These are phyloP conservation scores for Acrossocheilus fasciatus DNA, from an alignment of 2,797 vertebrate genomes.

Conservation along the genomic window DNA sequence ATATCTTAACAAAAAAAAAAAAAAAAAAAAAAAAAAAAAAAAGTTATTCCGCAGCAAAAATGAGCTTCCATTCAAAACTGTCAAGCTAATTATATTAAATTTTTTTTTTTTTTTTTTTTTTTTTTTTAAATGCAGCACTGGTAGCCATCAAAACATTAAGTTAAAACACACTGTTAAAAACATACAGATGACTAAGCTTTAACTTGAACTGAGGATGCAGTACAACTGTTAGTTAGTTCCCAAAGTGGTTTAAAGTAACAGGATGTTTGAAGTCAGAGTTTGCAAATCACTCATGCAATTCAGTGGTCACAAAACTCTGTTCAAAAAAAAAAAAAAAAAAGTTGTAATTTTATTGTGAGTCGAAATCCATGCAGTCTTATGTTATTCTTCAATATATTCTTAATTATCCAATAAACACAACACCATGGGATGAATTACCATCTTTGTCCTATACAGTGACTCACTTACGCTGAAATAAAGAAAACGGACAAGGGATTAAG, in stretches of 20 bases:
- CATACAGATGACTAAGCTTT: neutral
- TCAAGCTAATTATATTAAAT: neutral
- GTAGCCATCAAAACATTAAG: neutral
- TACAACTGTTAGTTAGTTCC: slow-evolving; percentile 47
- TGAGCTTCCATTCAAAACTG: neutral
- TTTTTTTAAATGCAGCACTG: neutral
- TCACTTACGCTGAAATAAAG: slow-evolving; percentile 59
- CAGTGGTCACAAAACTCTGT: slow-evolving; percentile 16
- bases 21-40: too few species aligned
- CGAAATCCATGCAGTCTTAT: slow-evolving; percentile 44
- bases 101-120: too few species aligned
- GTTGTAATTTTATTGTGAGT: slow-evolving; percentile 7
- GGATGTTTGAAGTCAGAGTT: slow-evolving; percentile 25
- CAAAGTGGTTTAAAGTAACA: slow-evolving; percentile 11
- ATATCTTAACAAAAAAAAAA: too few species aligned
- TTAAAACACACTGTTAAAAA: neutral
- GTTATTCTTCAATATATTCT: slow-evolving; percentile 31
- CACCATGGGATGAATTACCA: slow-evolving; percentile 42
- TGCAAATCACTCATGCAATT: slow-evolving; percentile 34
- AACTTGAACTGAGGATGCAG: neutral
- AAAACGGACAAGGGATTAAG: slow-evolving; percentile 28
- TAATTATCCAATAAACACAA: slow-evolving; percentile 3
- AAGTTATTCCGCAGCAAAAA: neutral
- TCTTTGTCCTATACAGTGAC: slow-evolving; percentile 44
- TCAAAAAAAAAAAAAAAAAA: neutral